These are phyloP conservation scores for Amphipoea oculea DNA, from an alignment of 2,888 invertebrate species.

Conservation along the genomic window DNA sequence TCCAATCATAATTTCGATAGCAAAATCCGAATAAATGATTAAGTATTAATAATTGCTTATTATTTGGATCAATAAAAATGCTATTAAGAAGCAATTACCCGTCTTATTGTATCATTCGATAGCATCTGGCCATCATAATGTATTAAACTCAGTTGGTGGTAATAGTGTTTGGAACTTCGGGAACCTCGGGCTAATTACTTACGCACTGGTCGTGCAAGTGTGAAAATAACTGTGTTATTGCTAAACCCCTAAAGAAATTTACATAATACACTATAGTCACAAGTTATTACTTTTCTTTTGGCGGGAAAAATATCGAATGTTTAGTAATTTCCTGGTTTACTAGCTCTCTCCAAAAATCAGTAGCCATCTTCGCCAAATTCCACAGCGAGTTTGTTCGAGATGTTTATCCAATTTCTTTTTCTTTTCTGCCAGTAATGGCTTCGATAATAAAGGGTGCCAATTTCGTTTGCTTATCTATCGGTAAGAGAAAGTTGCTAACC, in stretches of 20 bases:
- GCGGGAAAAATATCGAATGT: conserved; percentile 14
- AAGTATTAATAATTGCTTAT: conserved; percentile 22
- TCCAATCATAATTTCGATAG: conserved; percentile 23
- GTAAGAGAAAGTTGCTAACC: conserved; percentile 62
- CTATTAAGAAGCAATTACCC: conserved; percentile 65
- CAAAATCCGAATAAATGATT: conserved; percentile 31
- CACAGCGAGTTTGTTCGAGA: conserved; percentile 2
- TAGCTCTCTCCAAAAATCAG: background rate
- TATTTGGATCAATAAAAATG: conserved; percentile 44
- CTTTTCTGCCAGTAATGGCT: conserved; percentile 32
- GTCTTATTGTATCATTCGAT: conserved; percentile 50
- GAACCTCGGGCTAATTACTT: conserved; percentile 51
- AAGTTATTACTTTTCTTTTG: conserved; percentile 7
- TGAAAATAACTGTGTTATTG: conserved; percentile 61
- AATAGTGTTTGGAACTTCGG: conserved; percentile 24
- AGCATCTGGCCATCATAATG: conserved; percentile 56
- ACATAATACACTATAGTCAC: conserved; percentile 43
- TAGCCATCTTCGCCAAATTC: conserved; percentile 3
- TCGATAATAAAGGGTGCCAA: conserved; percentile 61
- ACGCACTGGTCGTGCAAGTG: conserved; percentile 53
- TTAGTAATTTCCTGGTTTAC: conserved; percentile 10
- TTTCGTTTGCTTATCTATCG: conserved; percentile 61
- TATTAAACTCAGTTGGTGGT: conserved; percentile 60
- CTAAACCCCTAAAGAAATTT: conserved; percentile 49
- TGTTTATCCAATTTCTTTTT: conserved; percentile 29